Percentiles rank a stretch among this genome's conserved stretches.
Evolutionary conservation across 2,888 invertebrate species (phyloP).

Genomic region (Tupiocoris notatus): DNA sequence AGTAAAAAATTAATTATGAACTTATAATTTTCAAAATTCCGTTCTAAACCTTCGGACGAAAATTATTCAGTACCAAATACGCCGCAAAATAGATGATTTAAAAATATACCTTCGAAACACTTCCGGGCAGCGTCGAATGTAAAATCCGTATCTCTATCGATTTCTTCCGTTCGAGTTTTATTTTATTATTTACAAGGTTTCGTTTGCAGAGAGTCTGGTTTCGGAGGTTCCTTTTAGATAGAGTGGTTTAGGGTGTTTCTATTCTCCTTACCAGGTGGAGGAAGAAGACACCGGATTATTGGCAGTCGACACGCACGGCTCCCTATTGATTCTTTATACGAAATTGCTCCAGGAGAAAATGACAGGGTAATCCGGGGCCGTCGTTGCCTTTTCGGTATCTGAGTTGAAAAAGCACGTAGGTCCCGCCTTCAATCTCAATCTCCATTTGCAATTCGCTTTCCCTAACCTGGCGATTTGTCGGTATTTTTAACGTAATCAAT

Average conservation of each 20-base stretch:
- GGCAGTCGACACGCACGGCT: constrained; percentile 31
- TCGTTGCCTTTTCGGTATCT: constrained; percentile 3
- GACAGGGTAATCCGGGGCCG: constrained; percentile 24
- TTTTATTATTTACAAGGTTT: background rate
- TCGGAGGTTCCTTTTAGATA: background rate
- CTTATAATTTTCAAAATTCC: too few relatives aligned
- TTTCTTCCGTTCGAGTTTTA: background rate
- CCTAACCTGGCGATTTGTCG: background rate
- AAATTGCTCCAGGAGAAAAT: constrained; percentile 29
- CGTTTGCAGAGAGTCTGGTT: background rate
- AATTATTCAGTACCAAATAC: too few relatives aligned
- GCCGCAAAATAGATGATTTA: too few relatives aligned
- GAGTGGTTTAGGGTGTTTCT: constrained; percentile 31
- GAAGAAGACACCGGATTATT: constrained; percentile 29
- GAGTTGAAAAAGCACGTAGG: background rate
- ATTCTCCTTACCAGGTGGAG: background rate
- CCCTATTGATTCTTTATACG: constrained; percentile 31
- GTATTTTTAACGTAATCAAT: constrained; percentile 34
- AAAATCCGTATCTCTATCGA: too few relatives aligned
- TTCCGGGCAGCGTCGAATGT: too few relatives aligned
- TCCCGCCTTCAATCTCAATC: constrained; percentile 28
- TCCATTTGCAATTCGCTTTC: constrained; percentile 31
- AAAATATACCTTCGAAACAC: too few relatives aligned
- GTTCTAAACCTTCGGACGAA: too few relatives aligned
- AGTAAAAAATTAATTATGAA: too few relatives aligned